Base-by-base conservation (phyloP, 2,113 vertebrate species). In the Rynchops niger region DNA sequence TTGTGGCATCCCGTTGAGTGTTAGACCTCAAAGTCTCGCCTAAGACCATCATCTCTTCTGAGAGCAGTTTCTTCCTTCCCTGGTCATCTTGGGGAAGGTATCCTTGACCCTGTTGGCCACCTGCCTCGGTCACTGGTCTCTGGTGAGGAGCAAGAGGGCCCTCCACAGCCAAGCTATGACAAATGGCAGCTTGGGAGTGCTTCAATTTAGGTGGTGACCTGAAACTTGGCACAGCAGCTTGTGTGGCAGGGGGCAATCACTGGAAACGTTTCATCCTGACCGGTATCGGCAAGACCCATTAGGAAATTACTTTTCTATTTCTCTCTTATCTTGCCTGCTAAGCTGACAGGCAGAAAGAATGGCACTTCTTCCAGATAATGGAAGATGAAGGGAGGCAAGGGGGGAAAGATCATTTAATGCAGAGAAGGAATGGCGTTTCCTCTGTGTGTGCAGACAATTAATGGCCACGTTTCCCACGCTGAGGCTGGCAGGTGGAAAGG, bases 301-400 rank as follows among this genome's bases (percentile, higher is more conserved):
- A 84, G 92, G 88, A 95, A 95, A 95, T 93, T 1, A 61, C 86
- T 93, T 97, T 93, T 49, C 61, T 94, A 14, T 70, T 96, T 82
- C 43, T 93, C 36, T 58, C 55, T 92, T 94, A 89, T 69, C 90
- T 92, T 9, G 5, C 43, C 27, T 84, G n/a, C 13, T 76, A 67
- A 81, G 88, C 76, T 81, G 52, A 80, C 36, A 92, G 80, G 47
- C 59, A 74, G 40, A 82, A 96, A 77, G 63, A 71, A 45, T 11
- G 29, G 7, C 27, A 83, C 15, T 88, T 12, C 80, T 88, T 90
- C 26, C 34, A 78, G 76, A 88, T 84, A 92, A 82, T 15, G 50
- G 62, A 73, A 76, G 52, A 71, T 14, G 45, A 88, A 95, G 22
- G 3, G 26, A 77, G 16, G 43, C 69, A 83, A 79, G 10, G 1